These are phyloP conservation scores for Atrichornis clamosus DNA, from an alignment of 2,113 vertebrate genomes.

Conservation along the genomic window DNA sequence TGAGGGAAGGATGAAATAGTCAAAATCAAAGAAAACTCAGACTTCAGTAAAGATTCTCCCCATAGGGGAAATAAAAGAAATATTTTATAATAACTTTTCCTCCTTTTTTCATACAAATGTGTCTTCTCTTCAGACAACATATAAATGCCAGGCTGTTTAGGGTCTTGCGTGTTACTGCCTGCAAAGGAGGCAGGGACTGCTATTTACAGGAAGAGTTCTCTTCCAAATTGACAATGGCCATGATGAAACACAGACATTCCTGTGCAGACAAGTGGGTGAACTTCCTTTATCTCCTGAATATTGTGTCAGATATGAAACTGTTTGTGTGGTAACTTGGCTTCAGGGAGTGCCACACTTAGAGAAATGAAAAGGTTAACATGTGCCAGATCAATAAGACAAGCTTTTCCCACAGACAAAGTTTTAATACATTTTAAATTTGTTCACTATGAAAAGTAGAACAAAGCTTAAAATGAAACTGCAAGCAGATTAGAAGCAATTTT, in stretches of 20 bases:
- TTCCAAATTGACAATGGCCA: background rate
- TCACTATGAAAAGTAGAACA: background rate
- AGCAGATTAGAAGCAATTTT: background rate
- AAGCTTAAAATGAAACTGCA: background rate
- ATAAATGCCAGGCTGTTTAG: background rate
- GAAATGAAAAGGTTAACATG: accelerated
- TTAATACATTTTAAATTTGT: background rate
- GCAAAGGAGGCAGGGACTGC: background rate
- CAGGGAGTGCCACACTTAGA: background rate
- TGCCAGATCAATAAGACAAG: background rate
- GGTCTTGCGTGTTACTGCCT: background rate
- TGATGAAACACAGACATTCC: background rate
- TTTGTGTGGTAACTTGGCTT: background rate
- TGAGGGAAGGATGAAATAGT: background rate
- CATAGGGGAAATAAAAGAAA: background rate
- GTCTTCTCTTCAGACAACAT: background rate
- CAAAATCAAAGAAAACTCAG: background rate
- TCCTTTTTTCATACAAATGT: background rate
- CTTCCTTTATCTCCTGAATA: background rate
- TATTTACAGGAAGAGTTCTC: background rate
- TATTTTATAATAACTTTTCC: background rate
- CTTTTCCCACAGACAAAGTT: background rate
- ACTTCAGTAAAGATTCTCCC: background rate
- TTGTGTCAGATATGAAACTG: background rate
- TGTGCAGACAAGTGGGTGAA: background rate